Conservation (phyloP, 2,113 vertebrate species). For the Eulemur rufifrons region DNA sequence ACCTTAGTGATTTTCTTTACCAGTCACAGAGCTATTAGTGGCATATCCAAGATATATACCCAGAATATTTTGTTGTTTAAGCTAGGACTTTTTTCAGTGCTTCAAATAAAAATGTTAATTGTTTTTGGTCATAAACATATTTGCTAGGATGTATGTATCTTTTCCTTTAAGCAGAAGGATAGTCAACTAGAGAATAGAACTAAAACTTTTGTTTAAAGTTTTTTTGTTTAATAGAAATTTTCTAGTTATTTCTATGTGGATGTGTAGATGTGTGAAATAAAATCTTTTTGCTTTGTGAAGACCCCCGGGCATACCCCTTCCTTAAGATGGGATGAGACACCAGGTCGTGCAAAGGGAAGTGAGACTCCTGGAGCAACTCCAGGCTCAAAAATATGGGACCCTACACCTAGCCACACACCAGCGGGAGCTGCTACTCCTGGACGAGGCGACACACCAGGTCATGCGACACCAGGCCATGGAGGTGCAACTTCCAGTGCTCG, state of each 20-base stretch:
- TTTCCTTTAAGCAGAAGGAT: not conserved
- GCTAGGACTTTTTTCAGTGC: not conserved
- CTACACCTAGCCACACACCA: slow-evolving; percentile 97
- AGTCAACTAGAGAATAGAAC: not conserved
- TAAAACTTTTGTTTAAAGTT: not conserved
- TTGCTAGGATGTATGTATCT: not conserved
- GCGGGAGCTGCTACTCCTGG: slow-evolving; percentile 96
- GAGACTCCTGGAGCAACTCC: slow-evolving; percentile 98
- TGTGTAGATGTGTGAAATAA: not conserved
- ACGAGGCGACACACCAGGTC: slow-evolving; percentile 94
- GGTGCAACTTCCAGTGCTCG: slow-evolving; percentile 96
- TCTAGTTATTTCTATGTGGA: not conserved
- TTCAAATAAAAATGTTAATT: slow-evolving; percentile 6
- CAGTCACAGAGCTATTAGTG: not conserved
- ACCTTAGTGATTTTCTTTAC: not conserved
- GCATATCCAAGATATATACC: not conserved
- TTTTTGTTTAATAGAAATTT: slow-evolving; percentile 9
- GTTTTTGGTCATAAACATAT: not conserved
- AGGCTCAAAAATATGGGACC: slow-evolving; percentile 98
- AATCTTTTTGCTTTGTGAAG: slow-evolving; percentile 73
- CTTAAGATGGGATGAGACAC: slow-evolving; percentile 98
- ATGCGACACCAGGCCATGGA: slow-evolving; percentile 96
- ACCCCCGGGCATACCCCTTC: slow-evolving; percentile 97
- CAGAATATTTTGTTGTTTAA: not conserved
- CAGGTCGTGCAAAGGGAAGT: slow-evolving; percentile 96